Evolutionary conservation across 1,140 invertebrate species (phyloP), one percentile per base, ranked within the genome.

Genomic region (Gryllus bimaculatus): DNA sequence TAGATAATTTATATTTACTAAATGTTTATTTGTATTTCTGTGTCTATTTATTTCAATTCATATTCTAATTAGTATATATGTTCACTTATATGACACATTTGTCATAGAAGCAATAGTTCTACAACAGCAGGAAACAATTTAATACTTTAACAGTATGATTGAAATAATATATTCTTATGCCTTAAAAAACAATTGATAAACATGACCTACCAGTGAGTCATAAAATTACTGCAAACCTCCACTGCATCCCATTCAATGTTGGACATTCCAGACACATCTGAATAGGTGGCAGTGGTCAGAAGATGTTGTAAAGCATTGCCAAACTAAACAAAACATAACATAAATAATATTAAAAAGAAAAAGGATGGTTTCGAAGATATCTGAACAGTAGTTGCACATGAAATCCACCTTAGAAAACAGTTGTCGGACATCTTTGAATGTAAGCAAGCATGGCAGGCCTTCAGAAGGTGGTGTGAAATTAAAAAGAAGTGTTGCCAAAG

Each of bases 161-260:
- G 26, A 2, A 39, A 39, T 39, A 39, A 39, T 39, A 39, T 39
- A 39, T 2, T 5, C 26, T 39, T 39, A 39, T 2, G 26, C 26
- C 26, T 39, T 39, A 39, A 39, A 39, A 39, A 39, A 39, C 26
- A 39, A 39, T 39, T 2, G 26, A 39, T 39, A 39, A 5, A 39
- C 5, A 39, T 39, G 8, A 83, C 81, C 83, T 85, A 89, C 91
- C 94, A 96, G 84, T 94, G 91, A 15, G 89, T 89, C 89, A 98
- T 90, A 75, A 98, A 93, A 83, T 94, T 88, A 0, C 92, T 90
- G 74, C 92, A 92, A 0, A 96, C 90, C 83, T 93, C 91, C 0
- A 93, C 90, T 13, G 93, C 93, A 86, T 98, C 97, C 94, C 94
- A 97, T 86, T 98, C 96, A 0, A 98, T 89, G 84, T 95, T 96